These are phyloP conservation scores for Acanthoscelides obtectus DNA, from an alignment of 2,888 invertebrate genomes.

Conservation along the genomic window DNA sequence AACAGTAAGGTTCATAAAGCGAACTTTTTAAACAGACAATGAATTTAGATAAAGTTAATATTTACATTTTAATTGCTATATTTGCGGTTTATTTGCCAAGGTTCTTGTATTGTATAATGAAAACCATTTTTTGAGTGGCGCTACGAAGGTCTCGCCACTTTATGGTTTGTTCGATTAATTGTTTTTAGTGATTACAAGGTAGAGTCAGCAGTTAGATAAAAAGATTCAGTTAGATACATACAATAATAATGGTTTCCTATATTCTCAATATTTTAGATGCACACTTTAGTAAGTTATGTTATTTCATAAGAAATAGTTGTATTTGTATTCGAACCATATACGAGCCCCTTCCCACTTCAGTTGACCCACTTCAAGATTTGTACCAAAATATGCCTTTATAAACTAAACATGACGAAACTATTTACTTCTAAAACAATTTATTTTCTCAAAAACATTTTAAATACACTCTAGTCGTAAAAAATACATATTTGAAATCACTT, in stretches of 20 bases:
- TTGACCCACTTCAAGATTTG: too few relatives aligned
- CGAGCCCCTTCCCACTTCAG: too few relatives aligned
- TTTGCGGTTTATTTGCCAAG: not conserved
- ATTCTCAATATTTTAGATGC: not conserved
- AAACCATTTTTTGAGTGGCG: not conserved
- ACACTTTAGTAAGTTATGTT: too few relatives aligned
- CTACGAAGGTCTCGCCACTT: not conserved
- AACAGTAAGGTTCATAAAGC: not conserved
- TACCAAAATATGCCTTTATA: too few relatives aligned
- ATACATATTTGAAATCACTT: too few relatives aligned
- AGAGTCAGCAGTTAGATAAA: not conserved
- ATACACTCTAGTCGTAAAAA: too few relatives aligned
- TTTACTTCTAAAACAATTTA: too few relatives aligned
- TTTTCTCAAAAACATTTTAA: too few relatives aligned
- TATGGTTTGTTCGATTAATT: not conserved
- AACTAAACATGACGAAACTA: too few relatives aligned
- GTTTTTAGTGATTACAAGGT: not conserved
- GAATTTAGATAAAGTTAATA: not conserved
- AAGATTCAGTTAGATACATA: not conserved
- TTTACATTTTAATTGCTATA: not conserved
- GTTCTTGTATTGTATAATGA: not conserved
- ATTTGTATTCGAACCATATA: too few relatives aligned
- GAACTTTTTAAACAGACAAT: not conserved
- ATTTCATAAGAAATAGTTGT: too few relatives aligned
- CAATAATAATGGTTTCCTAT: not conserved